Conservation (phyloP, 2,888 invertebrate genomes). For the Eupithecia inturbata region DNA sequence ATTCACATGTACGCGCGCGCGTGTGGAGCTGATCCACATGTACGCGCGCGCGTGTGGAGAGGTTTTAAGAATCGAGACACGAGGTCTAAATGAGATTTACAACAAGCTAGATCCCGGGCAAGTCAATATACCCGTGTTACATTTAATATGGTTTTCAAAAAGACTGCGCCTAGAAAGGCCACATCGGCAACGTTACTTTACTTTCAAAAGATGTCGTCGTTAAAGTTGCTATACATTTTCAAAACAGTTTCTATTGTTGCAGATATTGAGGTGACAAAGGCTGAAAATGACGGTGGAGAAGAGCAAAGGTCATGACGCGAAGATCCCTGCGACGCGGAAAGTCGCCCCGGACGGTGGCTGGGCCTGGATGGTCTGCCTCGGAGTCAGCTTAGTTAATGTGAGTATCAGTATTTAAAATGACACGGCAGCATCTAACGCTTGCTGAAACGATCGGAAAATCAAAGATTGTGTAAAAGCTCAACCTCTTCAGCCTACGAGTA, state of each 20-base stretch:
- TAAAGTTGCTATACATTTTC: background rate
- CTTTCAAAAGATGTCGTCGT: background rate
- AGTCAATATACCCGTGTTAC: background rate
- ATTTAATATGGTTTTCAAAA: background rate
- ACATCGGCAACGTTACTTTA: background rate
- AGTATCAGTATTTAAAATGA: slow-evolving; percentile 70
- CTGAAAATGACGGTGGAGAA: slow-evolving; percentile 80
- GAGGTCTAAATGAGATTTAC: background rate
- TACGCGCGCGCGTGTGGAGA: no score
- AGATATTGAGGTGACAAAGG: slow-evolving; percentile 79
- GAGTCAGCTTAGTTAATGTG: slow-evolving; percentile 93
- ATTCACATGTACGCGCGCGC: no score
- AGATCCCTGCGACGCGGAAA: slow-evolving; percentile 82
- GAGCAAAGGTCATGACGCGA: slow-evolving; percentile 69
- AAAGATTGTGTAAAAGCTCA: background rate
- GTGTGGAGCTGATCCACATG: no score
- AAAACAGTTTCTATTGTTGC: slow-evolving; percentile 46
- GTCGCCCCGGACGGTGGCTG: slow-evolving; percentile 94
- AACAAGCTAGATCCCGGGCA: background rate
- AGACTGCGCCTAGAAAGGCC: background rate
- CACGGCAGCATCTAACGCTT: background rate
- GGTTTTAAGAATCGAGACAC: background rate
- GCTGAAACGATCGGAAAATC: background rate
- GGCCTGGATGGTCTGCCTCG: slow-evolving; percentile 94
- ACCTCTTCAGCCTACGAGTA: no score